Evolutionary conservation across 2,797 vertebrate species (phyloP).

Genomic region (Antennarius maculatus): DNA sequence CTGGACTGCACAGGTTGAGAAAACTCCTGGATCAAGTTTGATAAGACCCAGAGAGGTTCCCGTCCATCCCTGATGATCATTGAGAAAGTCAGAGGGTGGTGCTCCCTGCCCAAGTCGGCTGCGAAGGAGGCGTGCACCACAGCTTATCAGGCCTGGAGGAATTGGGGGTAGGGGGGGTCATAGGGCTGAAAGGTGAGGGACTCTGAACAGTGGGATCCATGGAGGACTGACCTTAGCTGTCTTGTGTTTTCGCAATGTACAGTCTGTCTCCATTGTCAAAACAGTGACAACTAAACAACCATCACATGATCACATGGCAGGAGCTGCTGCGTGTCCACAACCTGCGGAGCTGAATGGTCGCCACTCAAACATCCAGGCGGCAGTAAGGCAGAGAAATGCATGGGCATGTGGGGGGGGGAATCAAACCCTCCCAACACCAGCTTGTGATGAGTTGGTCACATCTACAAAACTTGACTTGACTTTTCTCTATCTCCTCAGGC

Average conservation of each 20-base stretch:
- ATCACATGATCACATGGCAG: constrained; percentile 32
- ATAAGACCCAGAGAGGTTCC: constrained; percentile 68
- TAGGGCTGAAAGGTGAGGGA: constrained; percentile 9
- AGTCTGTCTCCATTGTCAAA: constrained; percentile 35
- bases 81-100: constrained; percentile 75
- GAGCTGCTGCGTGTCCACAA: constrained; percentile 25
- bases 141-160: constrained; percentile 82
- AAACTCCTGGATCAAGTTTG: constrained; percentile 65
- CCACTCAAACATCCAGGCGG: constrained; percentile 44
- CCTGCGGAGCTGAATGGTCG: constrained; percentile 18
- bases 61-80: constrained; percentile 78
- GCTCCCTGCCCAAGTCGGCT: constrained; percentile 41
- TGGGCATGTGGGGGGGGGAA: not conserved
- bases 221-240: constrained; percentile 30
- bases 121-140: constrained; percentile 54
- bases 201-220: constrained; percentile 32
- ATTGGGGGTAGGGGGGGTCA: not conserved
- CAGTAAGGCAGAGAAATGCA: constrained; percentile 43
- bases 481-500: constrained; percentile 50
- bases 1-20: constrained; percentile 82
- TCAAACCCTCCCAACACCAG: not conserved
- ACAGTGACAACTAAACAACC: constrained; percentile 28
- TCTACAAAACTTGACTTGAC: constrained; percentile 41
- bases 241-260: constrained; percentile 26
- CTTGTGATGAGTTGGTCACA: constrained; percentile 34